Percentiles rank a stretch among this genome's conserved stretches.
These are phyloP conservation scores for Heliornis fulica DNA, from an alignment of 2,113 vertebrate genomes.

Conservation along the genomic window DNA sequence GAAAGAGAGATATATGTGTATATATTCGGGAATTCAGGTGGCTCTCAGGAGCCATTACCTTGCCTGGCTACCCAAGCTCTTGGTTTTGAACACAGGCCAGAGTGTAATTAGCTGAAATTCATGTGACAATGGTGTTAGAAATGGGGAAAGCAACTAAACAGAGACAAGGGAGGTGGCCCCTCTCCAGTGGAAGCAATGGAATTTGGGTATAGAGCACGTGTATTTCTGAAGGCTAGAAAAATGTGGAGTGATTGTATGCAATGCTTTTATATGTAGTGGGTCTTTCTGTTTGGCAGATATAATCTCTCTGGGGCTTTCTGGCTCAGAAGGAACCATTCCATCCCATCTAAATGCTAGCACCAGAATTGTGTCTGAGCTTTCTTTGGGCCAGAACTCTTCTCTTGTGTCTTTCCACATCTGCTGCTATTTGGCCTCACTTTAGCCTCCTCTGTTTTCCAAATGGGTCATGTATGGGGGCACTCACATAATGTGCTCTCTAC, in stretches of 20 bases:
- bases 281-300: not conserved
- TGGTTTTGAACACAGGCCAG: not conserved
- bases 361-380: not conserved
- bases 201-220: not conserved
- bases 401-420: not conserved
- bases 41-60: not conserved
- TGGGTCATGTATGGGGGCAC: not conserved
- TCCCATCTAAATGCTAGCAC: not conserved
- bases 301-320: not conserved
- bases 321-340: not conserved
- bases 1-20: not conserved
- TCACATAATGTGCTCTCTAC: not conserved
- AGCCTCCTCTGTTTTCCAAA: not conserved
- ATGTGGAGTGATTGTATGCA: not conserved
- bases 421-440: not conserved
- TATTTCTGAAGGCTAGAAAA: not conserved
- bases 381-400: not conserved
- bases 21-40: not conserved
- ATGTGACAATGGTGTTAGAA: not conserved
- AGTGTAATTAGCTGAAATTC: not conserved
- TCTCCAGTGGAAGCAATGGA: not conserved
- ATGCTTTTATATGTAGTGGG: rapidly evolving
- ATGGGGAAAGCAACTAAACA: not conserved
- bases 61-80: not conserved
- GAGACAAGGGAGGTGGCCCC: not conserved